A percentile compares a stretch with the other conserved stretches of the same genome.
Conservation (phyloP, 2,797 vertebrate genomes). For the Novumbra hubbsi region DNA sequence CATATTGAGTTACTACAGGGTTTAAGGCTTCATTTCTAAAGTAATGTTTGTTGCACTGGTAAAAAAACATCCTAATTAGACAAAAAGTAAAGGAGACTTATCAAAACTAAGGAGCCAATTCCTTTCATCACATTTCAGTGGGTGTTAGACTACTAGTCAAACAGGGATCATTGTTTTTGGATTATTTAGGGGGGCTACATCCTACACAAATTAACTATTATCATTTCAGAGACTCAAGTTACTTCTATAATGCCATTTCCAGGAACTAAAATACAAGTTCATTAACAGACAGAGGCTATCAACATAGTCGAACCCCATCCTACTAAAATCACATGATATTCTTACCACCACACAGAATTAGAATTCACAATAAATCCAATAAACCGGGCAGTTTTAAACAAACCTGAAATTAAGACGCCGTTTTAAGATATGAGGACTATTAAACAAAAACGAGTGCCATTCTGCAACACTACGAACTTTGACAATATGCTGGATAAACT, state of each 20-base stretch:
- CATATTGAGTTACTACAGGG: background rate
- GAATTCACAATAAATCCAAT: too few species aligned
- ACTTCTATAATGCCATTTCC: constrained; percentile 10
- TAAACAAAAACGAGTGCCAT: too few species aligned
- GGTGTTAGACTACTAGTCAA: too few species aligned
- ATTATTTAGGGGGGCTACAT: background rate
- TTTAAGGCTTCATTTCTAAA: background rate
- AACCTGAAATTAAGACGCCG: too few species aligned
- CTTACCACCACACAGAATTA: background rate
- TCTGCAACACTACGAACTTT: too few species aligned
- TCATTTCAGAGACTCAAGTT: constrained; percentile 3
- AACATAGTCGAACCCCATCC: background rate
- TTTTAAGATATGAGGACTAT: too few species aligned
- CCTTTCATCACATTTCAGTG: background rate
- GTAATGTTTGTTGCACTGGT: too few species aligned
- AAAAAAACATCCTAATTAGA: too few species aligned
- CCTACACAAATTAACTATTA: background rate
- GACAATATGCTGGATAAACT: too few species aligned
- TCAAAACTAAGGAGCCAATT: background rate
- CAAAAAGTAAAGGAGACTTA: too few species aligned
- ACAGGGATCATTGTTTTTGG: background rate
- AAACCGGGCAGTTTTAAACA: too few species aligned
- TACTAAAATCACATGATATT: constrained; percentile 9
- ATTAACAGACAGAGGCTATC: background rate
- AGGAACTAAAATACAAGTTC: background rate